Evolutionary conservation across 2,888 invertebrate species (phyloP), one percentile per base, ranked within the genome.

Genomic region (Hyposoter dolosus): DNA sequence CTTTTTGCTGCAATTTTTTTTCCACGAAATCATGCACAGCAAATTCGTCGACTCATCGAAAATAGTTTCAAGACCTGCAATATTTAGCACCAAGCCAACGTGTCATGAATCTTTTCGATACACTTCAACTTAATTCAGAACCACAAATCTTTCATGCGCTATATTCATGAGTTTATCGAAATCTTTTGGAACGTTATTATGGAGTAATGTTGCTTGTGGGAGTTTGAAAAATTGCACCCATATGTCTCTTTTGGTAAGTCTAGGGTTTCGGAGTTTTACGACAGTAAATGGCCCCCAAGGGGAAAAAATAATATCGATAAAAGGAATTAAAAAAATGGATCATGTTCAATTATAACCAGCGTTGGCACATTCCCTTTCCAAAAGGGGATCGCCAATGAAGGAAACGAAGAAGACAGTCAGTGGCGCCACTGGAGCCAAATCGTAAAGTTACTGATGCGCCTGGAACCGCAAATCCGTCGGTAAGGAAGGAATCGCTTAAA

Each of bases 401-500:
- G n/a, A n/a, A n/a, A n/a, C 32, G 32, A 32, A 32, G 4, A 3
- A 32, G 28, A 9, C 50, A 32, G 19, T 60, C 0, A 35, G 43
- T 40, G 23, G 35, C 50, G 68, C 68, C 53, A 43, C 10, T 28
- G 66, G 17, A 68, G 53, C 47, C 2, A 40, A 28, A 1, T 23
- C 19, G 0, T 12, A 19, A 68, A 77, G 66, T 19, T 68, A 1
- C 5, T 17, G n/a, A 0, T 7, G 35, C 6, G 28, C 43, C 6
- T 12, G 56, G 3, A 28, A 50, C 3, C 4, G 17, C 6, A 9
- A 47, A 15, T 69, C 15, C n/a, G 45, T 35, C 17, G 75, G 69
- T 43, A 82, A 76, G 53, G 32, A 50, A 80, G 72, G 12, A 65
- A 80, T 47, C 60, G 15, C 15, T 60, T 5, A 0, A 28, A 15